Evolutionary conservation across 1,140 invertebrate species (phyloP).

Genomic region (Diachasmimorpha longicaudata): DNA sequence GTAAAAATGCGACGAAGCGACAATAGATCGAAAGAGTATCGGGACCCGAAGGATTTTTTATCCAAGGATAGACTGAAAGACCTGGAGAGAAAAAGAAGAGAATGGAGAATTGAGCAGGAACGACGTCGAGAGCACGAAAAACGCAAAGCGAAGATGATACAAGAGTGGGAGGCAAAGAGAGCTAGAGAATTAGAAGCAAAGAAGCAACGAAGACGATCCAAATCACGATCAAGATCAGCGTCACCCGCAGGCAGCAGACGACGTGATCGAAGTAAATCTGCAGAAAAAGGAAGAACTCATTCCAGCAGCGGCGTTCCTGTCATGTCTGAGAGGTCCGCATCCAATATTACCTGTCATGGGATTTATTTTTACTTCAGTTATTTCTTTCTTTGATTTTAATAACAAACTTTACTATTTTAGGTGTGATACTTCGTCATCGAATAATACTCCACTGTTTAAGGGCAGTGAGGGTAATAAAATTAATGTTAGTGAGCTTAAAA

Average conservation of each 20-base stretch:
- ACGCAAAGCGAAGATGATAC: slow-evolving; percentile 28
- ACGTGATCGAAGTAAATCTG: slow-evolving; percentile 8
- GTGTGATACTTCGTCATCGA: slow-evolving; percentile 29
- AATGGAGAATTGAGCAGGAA: slow-evolving; percentile 30
- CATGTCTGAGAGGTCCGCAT: slow-evolving; percentile 39
- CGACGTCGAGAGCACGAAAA: slow-evolving; percentile 25
- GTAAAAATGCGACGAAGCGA: neutral
- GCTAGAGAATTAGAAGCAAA: neutral
- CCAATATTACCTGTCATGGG: neutral
- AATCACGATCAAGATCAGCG: neutral
- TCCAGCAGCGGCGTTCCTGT: slow-evolving; percentile 15
- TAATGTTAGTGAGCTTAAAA: slow-evolving; percentile 31
- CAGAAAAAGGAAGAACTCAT: slow-evolving; percentile 11
- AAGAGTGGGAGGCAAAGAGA: slow-evolving; percentile 28
- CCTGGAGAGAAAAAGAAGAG: slow-evolving; percentile 11
- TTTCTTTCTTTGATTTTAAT: neutral
- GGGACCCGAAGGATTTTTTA: neutral
- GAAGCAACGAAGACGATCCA: slow-evolving; percentile 22
- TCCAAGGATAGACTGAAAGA: neutral
- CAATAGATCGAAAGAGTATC: neutral
- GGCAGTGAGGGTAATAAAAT: slow-evolving; percentile 35
- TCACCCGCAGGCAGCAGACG: neutral
- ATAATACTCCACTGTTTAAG: slow-evolving; percentile 34
- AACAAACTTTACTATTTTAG: slow-evolving; percentile 22
- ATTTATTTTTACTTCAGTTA: neutral